Evolutionary conservation across 2,888 invertebrate genomes (phyloP), one percentile per base, ranked within the genome.

Genomic region (Drosophila nr. medialis): DNA sequence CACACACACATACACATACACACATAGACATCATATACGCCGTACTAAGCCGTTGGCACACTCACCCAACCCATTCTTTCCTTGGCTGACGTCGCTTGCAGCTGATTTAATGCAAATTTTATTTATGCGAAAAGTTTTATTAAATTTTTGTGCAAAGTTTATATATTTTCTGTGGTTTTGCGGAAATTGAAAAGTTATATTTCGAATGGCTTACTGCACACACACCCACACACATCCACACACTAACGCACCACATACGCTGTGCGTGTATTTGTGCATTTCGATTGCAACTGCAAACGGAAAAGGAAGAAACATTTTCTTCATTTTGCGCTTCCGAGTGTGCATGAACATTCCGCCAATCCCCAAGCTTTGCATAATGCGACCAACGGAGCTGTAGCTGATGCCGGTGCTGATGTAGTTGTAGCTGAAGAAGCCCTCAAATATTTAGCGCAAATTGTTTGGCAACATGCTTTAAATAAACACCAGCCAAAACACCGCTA

Each of bases 71-170:
- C 34, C 30, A 24, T 27, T 6, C 18, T 24, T 13, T 8, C 32
- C 24, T n/a, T 29, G 68, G 58, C 63, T 60, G 76, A 70, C 73
- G 75, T 82, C 82, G 80, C 81, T 83, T 90, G 84, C 88, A 89
- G 86, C 83, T 91, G 90, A 90, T 91, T 91, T 90, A 89, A 91
- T 91, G 88, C 90, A 91, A 91, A 91, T 90, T 91, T 91, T 90
- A 91, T 91, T 91, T 91, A 91, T 91, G 90, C 81, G 91, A 89
- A 91, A 91, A 91, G 90, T 91, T 91, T 91, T 91, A 90, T 91
- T 91, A 91, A 86, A 91, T 90, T 91, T 90, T 83, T 89, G 80
- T 80, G 73, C 84, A 87, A 88, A 87, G 88, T 90, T 90, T 88
- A 86, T 88, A 86, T 90, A 88, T 88, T 89, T 90, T 90, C 82